phyloP scores from a whole-genome alignment of 2,797 vertebrate genomes.

The Acanthis flammea region DNA sequence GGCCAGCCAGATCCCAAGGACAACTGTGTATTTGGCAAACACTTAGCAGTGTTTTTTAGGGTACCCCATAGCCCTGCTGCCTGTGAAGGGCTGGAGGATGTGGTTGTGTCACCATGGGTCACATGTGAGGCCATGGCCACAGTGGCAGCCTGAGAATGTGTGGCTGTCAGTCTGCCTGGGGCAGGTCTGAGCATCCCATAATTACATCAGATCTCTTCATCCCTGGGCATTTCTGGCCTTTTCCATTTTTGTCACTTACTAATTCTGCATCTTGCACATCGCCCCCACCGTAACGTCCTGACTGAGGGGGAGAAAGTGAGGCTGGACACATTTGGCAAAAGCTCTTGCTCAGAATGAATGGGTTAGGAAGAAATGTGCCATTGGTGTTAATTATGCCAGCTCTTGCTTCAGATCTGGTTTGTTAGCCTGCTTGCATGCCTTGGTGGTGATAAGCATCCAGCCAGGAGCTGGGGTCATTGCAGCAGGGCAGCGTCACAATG shows the following conservation, averaged over 20 bases:
- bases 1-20: no score
- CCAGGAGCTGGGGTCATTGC: neutral
- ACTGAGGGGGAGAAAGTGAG: neutral
- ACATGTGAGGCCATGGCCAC: rapidly evolving
- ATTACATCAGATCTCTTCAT: neutral
- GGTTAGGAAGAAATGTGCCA: neutral
- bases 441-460: neutral
- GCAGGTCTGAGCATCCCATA: neutral
- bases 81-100: neutral
- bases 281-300: rapidly evolving
- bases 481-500: neutral
- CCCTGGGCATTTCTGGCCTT: neutral
- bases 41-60: rapidly evolving
- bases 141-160: rapidly evolving
- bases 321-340: neutral
- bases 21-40: rapidly evolving
- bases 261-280: neutral
- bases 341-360: neutral
- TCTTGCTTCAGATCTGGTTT: neutral
- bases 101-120: rapidly evolving
- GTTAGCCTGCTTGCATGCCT: neutral
- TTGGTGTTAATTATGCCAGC: neutral
- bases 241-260: neutral
- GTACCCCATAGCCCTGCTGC: rapidly evolving
- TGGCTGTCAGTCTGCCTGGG: neutral